These are phyloP conservation scores for Antheraea mylitta DNA, from an alignment of 1,140 invertebrate species.

Conservation along the genomic window DNA sequence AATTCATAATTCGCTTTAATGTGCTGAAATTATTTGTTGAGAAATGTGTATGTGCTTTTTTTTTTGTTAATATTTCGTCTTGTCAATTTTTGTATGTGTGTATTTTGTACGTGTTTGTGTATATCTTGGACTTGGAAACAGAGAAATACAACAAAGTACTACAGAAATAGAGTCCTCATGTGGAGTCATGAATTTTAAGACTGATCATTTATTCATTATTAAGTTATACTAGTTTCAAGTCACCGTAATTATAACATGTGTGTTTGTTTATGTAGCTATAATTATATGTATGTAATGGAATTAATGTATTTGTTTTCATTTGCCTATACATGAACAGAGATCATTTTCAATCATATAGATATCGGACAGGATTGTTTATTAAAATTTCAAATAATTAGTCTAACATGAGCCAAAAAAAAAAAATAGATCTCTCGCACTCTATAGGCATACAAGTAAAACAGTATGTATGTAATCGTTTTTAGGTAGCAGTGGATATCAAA, in stretches of 20 bases:
- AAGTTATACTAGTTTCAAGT: slow-evolving; percentile 69
- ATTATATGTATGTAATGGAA: slow-evolving; percentile 33
- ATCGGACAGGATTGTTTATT: neutral
- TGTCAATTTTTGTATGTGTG: slow-evolving; percentile 48
- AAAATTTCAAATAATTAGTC: neutral
- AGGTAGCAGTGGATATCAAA: neutral
- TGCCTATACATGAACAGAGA: slow-evolving; percentile 9
- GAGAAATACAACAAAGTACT: slow-evolving; percentile 50
- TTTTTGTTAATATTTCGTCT: slow-evolving; percentile 61
- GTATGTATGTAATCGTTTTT: neutral
- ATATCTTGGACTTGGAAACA: slow-evolving; percentile 72
- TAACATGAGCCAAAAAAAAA: neutral
- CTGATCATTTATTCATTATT: slow-evolving; percentile 77
- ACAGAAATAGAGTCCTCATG: slow-evolving; percentile 42
- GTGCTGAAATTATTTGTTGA: slow-evolving; percentile 60
- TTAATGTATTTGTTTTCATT: neutral
- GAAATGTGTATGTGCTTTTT: slow-evolving; percentile 43
- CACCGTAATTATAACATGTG: slow-evolving; percentile 56
- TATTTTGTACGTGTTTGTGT: slow-evolving; percentile 21
- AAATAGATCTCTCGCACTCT: neutral
- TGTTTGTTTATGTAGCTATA: slow-evolving; percentile 51
- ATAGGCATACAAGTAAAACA: neutral
- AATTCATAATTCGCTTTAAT: slow-evolving; percentile 55
- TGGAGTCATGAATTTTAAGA: slow-evolving; percentile 67
- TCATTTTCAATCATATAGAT: neutral